These are phyloP conservation scores for Nycteola revayana DNA, from an alignment of 2,888 invertebrate genomes.

Conservation along the genomic window DNA sequence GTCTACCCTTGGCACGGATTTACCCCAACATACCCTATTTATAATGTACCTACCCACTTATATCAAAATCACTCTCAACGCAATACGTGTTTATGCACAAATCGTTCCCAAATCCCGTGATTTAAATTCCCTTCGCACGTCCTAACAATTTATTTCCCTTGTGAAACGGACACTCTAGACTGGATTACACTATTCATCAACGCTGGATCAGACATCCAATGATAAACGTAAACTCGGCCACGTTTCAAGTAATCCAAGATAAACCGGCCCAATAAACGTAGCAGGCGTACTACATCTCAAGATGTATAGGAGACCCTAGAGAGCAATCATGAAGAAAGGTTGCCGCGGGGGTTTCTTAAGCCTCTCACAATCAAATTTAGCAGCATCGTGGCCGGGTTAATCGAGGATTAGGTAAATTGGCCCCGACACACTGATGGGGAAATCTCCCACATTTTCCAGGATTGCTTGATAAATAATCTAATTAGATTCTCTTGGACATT, in stretches of 20 bases:
- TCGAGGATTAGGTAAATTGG: conserved; percentile 52
- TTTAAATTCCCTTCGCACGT: no score
- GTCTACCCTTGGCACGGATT: no score
- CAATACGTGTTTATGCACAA: no score
- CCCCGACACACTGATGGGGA: conserved; percentile 44
- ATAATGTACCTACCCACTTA: neutral
- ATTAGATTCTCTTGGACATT: conserved; percentile 10
- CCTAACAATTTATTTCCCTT: no score
- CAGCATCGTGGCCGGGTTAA: conserved; percentile 52
- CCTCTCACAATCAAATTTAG: conserved; percentile 55
- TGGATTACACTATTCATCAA: conserved; percentile 4
- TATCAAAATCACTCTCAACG: no score
- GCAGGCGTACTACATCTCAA: conserved; percentile 21
- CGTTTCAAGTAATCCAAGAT: conserved; percentile 28
- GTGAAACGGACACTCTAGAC: neutral
- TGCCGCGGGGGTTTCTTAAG: conserved; percentile 48
- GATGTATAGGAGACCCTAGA: conserved; percentile 38
- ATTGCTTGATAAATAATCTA: conserved; percentile 30
- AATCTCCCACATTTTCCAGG: conserved; percentile 33
- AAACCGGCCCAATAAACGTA: conserved; percentile 28
- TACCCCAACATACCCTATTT: neutral
- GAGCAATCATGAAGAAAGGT: conserved; percentile 52
- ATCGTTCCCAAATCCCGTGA: no score
- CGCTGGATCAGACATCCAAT: conserved; percentile 6
- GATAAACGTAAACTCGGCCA: conserved; percentile 21